phyloP scores from a whole-genome alignment of 2,113 vertebrate genomes.

The Sterna hirundo region DNA sequence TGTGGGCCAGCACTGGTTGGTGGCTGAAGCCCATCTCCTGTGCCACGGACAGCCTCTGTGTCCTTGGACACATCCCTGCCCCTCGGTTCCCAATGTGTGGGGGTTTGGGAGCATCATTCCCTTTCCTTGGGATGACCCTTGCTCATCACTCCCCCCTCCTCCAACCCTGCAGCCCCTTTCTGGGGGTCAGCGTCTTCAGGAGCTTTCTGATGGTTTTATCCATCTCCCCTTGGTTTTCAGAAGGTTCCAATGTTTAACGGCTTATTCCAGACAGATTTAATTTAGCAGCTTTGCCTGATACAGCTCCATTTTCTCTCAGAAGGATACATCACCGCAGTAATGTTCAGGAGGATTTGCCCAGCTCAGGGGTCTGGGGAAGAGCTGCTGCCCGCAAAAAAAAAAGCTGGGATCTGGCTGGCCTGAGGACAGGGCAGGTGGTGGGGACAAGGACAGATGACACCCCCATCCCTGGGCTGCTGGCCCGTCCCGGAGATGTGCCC shows the following conservation, averaged over 20 bases:
- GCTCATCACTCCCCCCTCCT: no score
- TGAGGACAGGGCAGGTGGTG: no score
- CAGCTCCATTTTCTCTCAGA: not conserved
- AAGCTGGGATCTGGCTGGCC: fast-evolving
- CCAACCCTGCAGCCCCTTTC: not conserved
- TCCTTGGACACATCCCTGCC: not conserved
- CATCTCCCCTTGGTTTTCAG: not conserved
- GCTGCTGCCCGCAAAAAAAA: not conserved
- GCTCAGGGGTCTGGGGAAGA: not conserved
- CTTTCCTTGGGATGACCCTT: not conserved
- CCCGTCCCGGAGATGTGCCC: not conserved
- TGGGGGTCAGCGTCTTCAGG: not conserved
- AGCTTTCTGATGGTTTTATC: not conserved
- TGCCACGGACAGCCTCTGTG: not conserved
- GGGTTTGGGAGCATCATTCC: not conserved
- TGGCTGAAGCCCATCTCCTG: not conserved
- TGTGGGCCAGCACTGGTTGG: fast-evolving
- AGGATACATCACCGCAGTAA: fast-evolving
- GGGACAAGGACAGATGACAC: fast-evolving
- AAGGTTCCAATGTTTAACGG: not conserved
- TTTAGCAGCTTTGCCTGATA: not conserved
- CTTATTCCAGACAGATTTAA: not conserved
- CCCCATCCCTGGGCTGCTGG: not conserved
- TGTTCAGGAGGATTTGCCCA: not conserved
- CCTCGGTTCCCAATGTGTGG: fast-evolving